A percentile compares a stretch with the other conserved stretches of the same genome.
phyloP scores from a whole-genome alignment of 2,888 invertebrate species.

The Euzophera pinguis region DNA sequence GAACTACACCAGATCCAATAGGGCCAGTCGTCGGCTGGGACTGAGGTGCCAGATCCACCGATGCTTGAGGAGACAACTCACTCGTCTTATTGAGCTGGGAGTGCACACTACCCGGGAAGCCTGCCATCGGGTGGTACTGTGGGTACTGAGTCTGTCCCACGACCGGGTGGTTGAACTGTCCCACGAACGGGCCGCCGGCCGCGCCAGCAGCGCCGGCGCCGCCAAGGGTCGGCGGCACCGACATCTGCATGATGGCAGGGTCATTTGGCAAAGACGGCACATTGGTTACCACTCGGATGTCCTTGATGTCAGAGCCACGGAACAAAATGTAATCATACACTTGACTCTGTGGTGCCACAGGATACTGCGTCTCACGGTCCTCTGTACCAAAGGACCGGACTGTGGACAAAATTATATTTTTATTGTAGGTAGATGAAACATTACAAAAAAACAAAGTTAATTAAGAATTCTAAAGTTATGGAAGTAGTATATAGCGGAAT shows the following conservation, averaged over 20 bases:
- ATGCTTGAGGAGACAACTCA: slow-evolving; percentile 75
- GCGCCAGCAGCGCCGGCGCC: slow-evolving; percentile 81
- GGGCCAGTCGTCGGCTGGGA: slow-evolving; percentile 56
- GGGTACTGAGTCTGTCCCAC: slow-evolving; percentile 79
- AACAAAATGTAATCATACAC: slow-evolving; percentile 99
- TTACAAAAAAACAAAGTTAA: background rate
- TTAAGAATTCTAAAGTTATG: too few species aligned
- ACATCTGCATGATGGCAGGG: slow-evolving; percentile 98
- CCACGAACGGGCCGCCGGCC: slow-evolving; percentile 79
- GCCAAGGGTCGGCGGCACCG: slow-evolving; percentile 86
- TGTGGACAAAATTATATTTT: slow-evolving; percentile 64
- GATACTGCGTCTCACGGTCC: slow-evolving; percentile 96
- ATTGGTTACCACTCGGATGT: slow-evolving; percentile 96
- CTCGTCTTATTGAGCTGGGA: slow-evolving; percentile 72
- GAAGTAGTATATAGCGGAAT: too few species aligned
- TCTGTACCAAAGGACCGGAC: slow-evolving; percentile 99
- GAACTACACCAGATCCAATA: slow-evolving; percentile 68
- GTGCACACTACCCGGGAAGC: slow-evolving; percentile 71
- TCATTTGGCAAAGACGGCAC: slow-evolving; percentile 94
- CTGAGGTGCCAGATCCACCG: slow-evolving; percentile 62
- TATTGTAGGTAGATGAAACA: background rate
- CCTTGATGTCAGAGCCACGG: slow-evolving; percentile 98
- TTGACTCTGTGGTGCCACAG: slow-evolving; percentile 97
- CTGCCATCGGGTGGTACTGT: slow-evolving; percentile 75
- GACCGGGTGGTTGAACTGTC: slow-evolving; percentile 85